Conservation (phyloP, 2,797 vertebrate species). For the Phalanger gymnotis region DNA sequence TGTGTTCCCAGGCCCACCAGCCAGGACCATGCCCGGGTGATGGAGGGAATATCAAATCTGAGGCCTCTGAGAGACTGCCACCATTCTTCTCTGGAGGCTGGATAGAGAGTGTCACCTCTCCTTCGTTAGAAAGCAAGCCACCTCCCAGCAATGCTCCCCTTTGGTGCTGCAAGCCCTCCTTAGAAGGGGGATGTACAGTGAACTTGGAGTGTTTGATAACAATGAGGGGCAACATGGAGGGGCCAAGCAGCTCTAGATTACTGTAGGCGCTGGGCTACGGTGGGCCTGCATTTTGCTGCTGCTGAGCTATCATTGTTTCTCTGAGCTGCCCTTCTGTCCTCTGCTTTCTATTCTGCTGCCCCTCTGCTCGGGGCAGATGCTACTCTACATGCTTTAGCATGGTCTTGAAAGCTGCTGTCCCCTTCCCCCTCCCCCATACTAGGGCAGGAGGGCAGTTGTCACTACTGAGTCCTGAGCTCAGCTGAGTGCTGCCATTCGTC, state of each 20-base stretch:
- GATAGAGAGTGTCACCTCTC: not conserved
- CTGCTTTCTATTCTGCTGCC: not conserved
- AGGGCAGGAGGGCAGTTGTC: too few species aligned
- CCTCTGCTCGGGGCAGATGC: not conserved
- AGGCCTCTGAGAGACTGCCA: not conserved
- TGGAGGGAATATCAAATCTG: not conserved
- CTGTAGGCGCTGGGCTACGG: not conserved
- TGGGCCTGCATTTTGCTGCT: not conserved
- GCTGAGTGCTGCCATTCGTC: too few species aligned
- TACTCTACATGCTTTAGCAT: not conserved
- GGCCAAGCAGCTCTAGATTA: not conserved
- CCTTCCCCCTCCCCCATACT: too few species aligned
- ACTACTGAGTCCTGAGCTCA: too few species aligned
- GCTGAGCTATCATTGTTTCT: not conserved
- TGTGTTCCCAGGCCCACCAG: not conserved
- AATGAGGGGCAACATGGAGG: not conserved
- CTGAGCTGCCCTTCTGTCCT: not conserved
- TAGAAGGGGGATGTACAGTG: not conserved
- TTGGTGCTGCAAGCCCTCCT: not conserved
- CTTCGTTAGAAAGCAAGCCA: not conserved
- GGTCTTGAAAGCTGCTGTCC: not conserved
- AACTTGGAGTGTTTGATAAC: not conserved
- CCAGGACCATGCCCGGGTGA: too few species aligned
- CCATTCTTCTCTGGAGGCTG: not conserved
- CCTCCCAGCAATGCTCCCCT: not conserved